Evolutionary conservation across 2,797 vertebrate genomes (phyloP), one percentile per base, ranked within the genome.

Genomic region (Masticophis lateralis): DNA sequence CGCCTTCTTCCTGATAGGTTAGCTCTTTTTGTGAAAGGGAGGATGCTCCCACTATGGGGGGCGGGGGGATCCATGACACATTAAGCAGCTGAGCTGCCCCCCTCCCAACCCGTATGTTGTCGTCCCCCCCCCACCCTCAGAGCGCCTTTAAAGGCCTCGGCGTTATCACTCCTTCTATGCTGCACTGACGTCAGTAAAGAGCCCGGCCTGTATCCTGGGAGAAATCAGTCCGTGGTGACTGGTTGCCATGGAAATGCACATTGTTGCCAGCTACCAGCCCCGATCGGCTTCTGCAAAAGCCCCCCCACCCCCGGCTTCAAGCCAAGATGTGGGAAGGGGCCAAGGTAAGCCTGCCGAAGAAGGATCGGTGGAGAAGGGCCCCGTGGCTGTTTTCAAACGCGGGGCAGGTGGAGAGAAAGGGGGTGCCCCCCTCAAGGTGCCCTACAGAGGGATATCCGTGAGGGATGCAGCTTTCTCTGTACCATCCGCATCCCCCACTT

Each of bases 241-340:
- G 96, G 98, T 99, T 99, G 98, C 98, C 98, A 99, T 98, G 98
- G 98, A 98, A 98, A 99, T 98, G 97, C 98, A 98, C 97, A 98
- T 98, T 98, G 98, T 98, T 97, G 97, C 96, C 94, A 92, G 96
- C 96, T 95, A 94, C 96, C 95, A 96, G 96, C 95, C 96, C 97
- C 59, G 91, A 95, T 92, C 93, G 0, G 13, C 92, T 94, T 95
- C 93, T 91, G 90, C 95, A n/a, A 51, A 90, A 95, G 8, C 51
- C 27, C 91, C 91, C 59, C 20, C 5, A 18, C 1, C 2, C 22
- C 83, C 16, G 61, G 61, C 60, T 60, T n/a, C 55, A 16, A 25
- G 60, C n/a, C 53, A 28, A 59, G 27, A 53, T 57, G 47, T 55
- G 83, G 25, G 88, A 63, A 63, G 9, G 55, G 93, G 69, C 43